These are phyloP conservation scores for Cyclopterus lumpus DNA, from an alignment of 2,797 vertebrate species.

Conservation along the genomic window DNA sequence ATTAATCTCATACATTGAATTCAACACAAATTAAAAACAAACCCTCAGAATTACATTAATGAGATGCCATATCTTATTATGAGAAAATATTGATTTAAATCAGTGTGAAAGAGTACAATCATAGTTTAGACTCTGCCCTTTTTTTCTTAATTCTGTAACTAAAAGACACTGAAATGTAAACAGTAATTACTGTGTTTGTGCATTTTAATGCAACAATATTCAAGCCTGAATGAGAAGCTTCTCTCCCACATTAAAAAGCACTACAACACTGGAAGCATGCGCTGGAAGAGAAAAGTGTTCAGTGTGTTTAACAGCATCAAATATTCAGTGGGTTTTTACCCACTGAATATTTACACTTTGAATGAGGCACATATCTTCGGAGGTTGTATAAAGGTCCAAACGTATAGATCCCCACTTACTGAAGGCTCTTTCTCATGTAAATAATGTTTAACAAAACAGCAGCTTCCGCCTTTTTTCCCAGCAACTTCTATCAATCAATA, in stretches of 20 bases:
- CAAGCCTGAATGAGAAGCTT: conserved; percentile 5
- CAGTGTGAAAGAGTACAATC: not conserved
- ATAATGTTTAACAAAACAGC: not conserved
- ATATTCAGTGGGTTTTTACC: not conserved
- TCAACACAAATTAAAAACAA: not conserved
- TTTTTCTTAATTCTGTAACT: not conserved
- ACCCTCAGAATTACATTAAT: not conserved
- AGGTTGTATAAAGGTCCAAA: not conserved
- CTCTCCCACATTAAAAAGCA: not conserved
- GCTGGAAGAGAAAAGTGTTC: not conserved
- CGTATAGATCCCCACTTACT: not conserved
- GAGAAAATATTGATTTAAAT: not conserved
- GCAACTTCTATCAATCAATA: not conserved
- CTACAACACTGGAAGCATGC: not conserved
- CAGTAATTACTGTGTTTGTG: not conserved
- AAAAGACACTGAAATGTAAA: not conserved
- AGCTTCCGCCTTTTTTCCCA: not conserved
- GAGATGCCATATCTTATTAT: not conserved
- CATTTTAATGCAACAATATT: not conserved
- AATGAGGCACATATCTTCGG: not conserved
- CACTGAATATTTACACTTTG: not conserved
- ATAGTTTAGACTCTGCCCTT: not conserved
- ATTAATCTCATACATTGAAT: conserved; percentile 1
- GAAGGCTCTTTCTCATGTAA: not conserved
- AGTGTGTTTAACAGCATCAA: conserved; percentile 6